Conservation (phyloP, 2,888 invertebrate genomes). For the Acleris sparsana region DNA sequence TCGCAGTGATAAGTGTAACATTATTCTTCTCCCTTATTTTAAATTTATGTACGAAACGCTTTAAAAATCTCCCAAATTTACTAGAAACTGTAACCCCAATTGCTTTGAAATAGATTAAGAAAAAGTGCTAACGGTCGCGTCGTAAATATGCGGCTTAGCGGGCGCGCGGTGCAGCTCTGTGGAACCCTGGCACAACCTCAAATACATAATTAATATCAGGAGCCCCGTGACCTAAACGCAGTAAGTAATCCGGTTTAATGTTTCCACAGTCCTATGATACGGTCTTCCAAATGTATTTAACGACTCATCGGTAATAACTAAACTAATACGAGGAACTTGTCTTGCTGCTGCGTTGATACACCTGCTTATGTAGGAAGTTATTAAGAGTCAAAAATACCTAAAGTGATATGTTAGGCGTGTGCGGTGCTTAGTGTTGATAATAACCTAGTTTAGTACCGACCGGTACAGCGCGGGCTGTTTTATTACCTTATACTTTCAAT, state of each 20-base stretch:
- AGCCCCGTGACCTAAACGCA: background rate
- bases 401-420: background rate
- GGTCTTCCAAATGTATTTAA: background rate
- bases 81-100: too few relatives aligned
- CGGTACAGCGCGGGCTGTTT: background rate
- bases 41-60: background rate
- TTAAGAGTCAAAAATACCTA: background rate
- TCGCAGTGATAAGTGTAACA: conserved; percentile 16
- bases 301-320: too few relatives aligned
- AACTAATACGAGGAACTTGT: too few relatives aligned
- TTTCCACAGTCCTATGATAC: background rate
- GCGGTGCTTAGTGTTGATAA: background rate
- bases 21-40: conserved; percentile 1
- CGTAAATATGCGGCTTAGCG: conserved; percentile 6
- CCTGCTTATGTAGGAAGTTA: too few relatives aligned
- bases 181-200: conserved; percentile 21
- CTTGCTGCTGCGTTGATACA: too few relatives aligned
- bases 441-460: background rate
- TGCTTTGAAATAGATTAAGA: background rate
- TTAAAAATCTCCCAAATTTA: too few relatives aligned
- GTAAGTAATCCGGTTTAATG: background rate
- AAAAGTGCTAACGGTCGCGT: background rate
- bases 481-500: background rate
- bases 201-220: background rate
- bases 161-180: conserved; percentile 22